Conservation (phyloP, 2,113 vertebrate genomes). For the Acanthochromis polyacanthus region DNA sequence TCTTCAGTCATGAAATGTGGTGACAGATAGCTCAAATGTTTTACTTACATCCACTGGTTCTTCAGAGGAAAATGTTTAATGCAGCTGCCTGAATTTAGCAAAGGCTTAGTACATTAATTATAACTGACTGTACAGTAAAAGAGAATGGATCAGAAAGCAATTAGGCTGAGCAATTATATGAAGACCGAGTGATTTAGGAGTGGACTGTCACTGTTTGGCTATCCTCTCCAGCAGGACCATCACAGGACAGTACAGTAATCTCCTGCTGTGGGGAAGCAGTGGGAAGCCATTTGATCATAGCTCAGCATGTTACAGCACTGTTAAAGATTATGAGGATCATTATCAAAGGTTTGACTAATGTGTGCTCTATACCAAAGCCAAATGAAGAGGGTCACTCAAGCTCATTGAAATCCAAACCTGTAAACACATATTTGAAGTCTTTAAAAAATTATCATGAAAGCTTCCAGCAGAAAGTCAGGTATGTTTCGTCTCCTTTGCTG, state of each 20-base stretch:
- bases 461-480: neutral
- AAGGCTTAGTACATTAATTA: neutral
- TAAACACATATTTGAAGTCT: neutral
- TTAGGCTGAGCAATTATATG: neutral
- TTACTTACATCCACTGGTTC: neutral
- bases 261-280: conserved; percentile 1
- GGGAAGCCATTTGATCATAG: neutral
- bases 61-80: neutral
- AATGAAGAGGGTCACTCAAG: neutral
- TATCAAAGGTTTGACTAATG: neutral
- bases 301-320: neutral
- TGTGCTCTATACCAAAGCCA: neutral
- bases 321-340: conserved; percentile 4
- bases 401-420: neutral
- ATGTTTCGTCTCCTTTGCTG: neutral
- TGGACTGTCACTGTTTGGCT: neutral
- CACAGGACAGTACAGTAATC: neutral
- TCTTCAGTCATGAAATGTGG: too few species aligned
- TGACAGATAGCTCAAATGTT: neutral
- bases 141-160: conserved; percentile 3
- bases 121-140: neutral
- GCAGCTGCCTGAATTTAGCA: neutral
- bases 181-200: neutral
- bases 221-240: neutral
- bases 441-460: neutral